phyloP scores from a whole-genome alignment of 2,113 vertebrate genomes.

The Falcunculus frontatus region DNA sequence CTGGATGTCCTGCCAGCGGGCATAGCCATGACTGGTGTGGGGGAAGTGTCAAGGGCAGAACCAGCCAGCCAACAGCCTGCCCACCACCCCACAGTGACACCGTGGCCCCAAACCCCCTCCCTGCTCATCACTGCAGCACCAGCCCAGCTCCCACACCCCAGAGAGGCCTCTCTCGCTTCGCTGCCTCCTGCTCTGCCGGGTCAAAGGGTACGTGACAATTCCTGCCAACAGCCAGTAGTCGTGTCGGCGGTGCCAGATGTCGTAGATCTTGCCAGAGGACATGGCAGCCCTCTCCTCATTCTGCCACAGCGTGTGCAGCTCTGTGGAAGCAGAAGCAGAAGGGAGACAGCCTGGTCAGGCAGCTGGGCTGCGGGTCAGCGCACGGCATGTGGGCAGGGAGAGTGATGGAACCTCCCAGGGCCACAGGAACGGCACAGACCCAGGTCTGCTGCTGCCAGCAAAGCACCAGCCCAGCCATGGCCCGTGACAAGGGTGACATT shows the following conservation, averaged over 20 bases:
- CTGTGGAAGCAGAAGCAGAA: slow-evolving; percentile 63
- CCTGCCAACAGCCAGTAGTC: slow-evolving; percentile 98
- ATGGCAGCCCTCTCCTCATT: slow-evolving; percentile 92
- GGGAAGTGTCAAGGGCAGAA: slow-evolving; percentile 57
- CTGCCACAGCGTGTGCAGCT: slow-evolving; percentile 97
- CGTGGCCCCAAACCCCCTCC: accelerated
- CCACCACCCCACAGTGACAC: accelerated
- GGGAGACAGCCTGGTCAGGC: neutral
- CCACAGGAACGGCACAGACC: accelerated
- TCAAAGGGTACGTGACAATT: slow-evolving; percentile 94
- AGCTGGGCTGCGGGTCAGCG: accelerated
- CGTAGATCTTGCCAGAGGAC: slow-evolving; percentile 93
- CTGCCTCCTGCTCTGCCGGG: neutral
- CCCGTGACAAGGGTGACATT: accelerated
- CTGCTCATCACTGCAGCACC: neutral
- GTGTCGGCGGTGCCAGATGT: slow-evolving; percentile 97
- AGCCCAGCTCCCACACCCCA: neutral
- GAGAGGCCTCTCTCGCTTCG: neutral
- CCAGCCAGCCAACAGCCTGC: neutral
- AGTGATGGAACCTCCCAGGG: accelerated
- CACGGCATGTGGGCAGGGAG: accelerated
- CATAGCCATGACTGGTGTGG: slow-evolving; percentile 86
- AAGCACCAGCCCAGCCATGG: neutral
- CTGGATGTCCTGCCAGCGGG: slow-evolving; percentile 98
- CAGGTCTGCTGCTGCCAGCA: neutral